phyloP scores from a whole-genome alignment of 1,140 invertebrate species.

The Anthonomus grandis region DNA sequence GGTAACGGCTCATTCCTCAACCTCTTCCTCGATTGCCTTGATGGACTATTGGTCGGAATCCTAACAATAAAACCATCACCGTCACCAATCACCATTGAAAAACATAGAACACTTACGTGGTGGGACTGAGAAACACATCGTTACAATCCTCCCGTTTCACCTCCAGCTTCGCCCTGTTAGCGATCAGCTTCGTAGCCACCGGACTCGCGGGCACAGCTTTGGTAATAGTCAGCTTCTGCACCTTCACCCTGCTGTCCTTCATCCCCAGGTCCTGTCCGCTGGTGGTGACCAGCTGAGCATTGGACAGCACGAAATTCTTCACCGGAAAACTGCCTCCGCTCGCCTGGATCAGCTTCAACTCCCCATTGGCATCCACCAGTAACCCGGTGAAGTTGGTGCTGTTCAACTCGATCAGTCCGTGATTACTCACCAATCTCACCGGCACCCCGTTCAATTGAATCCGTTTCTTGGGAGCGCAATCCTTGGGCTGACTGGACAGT shows the following conservation, averaged over 20 bases:
- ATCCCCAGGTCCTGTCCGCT: slow-evolving; percentile 30
- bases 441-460: slow-evolving; percentile 59
- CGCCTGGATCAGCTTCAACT: slow-evolving; percentile 61
- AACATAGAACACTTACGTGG: slow-evolving; percentile 51
- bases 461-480: slow-evolving; percentile 64
- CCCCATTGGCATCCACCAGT: slow-evolving; percentile 61
- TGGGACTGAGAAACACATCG: slow-evolving; percentile 73
- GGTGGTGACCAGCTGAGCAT: slow-evolving; percentile 47
- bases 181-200: slow-evolving; percentile 34
- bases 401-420: slow-evolving; percentile 58
- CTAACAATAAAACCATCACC: slow-evolving; percentile 47
- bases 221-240: slow-evolving; percentile 41
- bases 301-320: slow-evolving; percentile 54
- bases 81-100: not conserved
- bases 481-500: slow-evolving; percentile 75
- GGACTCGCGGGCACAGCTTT: slow-evolving; percentile 34
- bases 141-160: slow-evolving; percentile 59
- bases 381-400: slow-evolving; percentile 59
- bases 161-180: slow-evolving; percentile 46
- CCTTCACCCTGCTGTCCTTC: slow-evolving; percentile 35
- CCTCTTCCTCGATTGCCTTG: slow-evolving; percentile 60
- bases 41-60: slow-evolving; percentile 60
- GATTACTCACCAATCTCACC: slow-evolving; percentile 61
- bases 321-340: slow-evolving; percentile 38
- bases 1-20: slow-evolving; percentile 61